Conservation (phyloP, 2,113 vertebrate genomes). For the Aramus guarauna region DNA sequence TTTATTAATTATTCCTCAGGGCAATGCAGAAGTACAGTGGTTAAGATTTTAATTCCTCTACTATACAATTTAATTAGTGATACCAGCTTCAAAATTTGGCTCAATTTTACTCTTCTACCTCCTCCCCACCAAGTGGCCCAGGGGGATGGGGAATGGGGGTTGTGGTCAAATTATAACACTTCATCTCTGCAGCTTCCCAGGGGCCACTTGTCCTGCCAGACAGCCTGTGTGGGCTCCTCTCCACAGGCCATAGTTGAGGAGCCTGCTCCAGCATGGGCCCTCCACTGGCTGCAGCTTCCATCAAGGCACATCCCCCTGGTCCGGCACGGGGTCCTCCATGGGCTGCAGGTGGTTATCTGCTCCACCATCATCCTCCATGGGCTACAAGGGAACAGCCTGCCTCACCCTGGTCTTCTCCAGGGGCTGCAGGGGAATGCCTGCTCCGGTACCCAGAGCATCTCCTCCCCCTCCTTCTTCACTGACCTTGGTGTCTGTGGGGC, state of each 20-base stretch:
- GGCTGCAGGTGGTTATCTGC: neutral
- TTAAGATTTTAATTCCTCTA: neutral
- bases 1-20: neutral
- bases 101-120: neutral
- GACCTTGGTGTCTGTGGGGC: neutral
- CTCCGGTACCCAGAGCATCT: neutral
- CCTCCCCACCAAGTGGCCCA: neutral
- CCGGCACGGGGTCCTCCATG: accelerated
- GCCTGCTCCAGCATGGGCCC: neutral
- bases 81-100: neutral
- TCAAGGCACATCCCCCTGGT: neutral
- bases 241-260: neutral
- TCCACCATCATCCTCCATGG: accelerated
- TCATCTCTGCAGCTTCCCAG: neutral
- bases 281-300: neutral
- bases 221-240: neutral
- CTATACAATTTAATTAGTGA: neutral
- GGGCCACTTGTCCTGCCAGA: neutral
- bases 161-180: neutral
- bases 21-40: neutral
- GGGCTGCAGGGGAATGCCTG: neutral
- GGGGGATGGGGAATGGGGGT: neutral
- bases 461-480: neutral
- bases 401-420: neutral
- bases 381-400: neutral